These are phyloP conservation scores for Dissostichus mawsoni DNA, from an alignment of 2,113 vertebrate genomes.

Conservation along the genomic window DNA sequence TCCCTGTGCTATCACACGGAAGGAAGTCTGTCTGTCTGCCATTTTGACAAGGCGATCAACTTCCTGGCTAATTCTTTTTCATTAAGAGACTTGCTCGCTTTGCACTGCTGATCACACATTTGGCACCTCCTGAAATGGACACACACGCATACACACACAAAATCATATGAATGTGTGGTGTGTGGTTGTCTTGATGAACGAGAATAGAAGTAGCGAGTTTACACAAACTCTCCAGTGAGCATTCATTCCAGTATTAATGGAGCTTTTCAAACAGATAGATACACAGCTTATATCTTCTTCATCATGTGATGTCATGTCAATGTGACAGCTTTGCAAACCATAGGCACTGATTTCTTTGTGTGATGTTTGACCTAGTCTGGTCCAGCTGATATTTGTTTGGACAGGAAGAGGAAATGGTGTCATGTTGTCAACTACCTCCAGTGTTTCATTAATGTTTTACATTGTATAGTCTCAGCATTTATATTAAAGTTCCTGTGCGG, in stretches of 20 bases:
- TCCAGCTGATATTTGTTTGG: slow-evolving; percentile 62
- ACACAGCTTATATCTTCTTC: slow-evolving; percentile 61
- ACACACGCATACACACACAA: slow-evolving; percentile 1
- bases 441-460: slow-evolving; percentile 9
- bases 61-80: slow-evolving; percentile 66
- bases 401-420: slow-evolving; percentile 56
- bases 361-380: slow-evolving; percentile 30
- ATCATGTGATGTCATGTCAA: slow-evolving; percentile 68
- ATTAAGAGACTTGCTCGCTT: slow-evolving; percentile 75
- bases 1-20: slow-evolving; percentile 48
- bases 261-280: slow-evolving; percentile 53
- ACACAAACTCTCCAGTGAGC: slow-evolving; percentile 76
- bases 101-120: slow-evolving; percentile 84
- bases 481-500: neutral
- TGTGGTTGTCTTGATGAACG: slow-evolving; percentile 19
- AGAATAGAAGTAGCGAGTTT: slow-evolving; percentile 65
- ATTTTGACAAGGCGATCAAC: slow-evolving; percentile 52
- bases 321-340: slow-evolving; percentile 68
- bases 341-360: slow-evolving; percentile 43
- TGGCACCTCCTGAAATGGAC: slow-evolving; percentile 42
- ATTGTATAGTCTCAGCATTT: neutral
- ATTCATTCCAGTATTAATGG: slow-evolving; percentile 59
- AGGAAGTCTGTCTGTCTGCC: slow-evolving; percentile 61
- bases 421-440: slow-evolving; percentile 2
- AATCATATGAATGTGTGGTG: neutral